Conservation (phyloP, 2,888 invertebrate species). For the Yponomeuta malinellus region DNA sequence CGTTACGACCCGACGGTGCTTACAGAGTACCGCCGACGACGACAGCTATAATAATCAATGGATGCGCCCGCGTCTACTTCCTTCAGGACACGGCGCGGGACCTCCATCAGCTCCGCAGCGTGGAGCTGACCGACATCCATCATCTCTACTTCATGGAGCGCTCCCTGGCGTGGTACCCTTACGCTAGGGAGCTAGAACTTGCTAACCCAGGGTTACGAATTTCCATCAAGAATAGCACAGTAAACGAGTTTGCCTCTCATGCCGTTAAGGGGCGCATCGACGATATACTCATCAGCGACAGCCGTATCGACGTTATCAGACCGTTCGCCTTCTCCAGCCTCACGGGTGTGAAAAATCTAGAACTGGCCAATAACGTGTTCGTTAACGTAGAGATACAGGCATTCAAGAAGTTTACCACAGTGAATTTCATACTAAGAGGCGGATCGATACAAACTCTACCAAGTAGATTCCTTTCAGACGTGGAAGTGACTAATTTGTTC, state of each 20-base stretch:
- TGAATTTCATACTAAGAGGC: slow-evolving; percentile 78
- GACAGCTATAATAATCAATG: slow-evolving; percentile 78
- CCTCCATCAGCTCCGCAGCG: slow-evolving; percentile 77
- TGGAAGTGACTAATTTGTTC: slow-evolving; percentile 81
- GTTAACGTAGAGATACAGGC: slow-evolving; percentile 80
- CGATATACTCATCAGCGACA: slow-evolving; percentile 79
- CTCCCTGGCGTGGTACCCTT: slow-evolving; percentile 77
- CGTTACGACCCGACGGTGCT: slow-evolving; percentile 74
- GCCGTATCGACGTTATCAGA: slow-evolving; percentile 76
- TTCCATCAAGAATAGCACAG: slow-evolving; percentile 63
- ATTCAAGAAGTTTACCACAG: slow-evolving; percentile 86
- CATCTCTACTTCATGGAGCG: slow-evolving; percentile 78
- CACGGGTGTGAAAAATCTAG: slow-evolving; percentile 78
- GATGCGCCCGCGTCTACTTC: slow-evolving; percentile 79
- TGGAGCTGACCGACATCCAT: slow-evolving; percentile 78
- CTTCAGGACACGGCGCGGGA: slow-evolving; percentile 74
- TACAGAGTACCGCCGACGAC: slow-evolving; percentile 68
- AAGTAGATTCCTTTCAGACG: slow-evolving; percentile 83
- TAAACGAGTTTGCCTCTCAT: slow-evolving; percentile 73
- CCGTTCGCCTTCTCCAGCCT: slow-evolving; percentile 87
- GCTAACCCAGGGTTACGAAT: slow-evolving; percentile 75
- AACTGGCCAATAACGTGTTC: slow-evolving; percentile 77
- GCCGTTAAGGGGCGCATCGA: slow-evolving; percentile 84
- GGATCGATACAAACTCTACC: slow-evolving; percentile 78
- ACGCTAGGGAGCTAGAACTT: slow-evolving; percentile 78